These are phyloP conservation scores for Himalopsyche japonica DNA, from an alignment of 2,888 invertebrate genomes.

Conservation along the genomic window DNA sequence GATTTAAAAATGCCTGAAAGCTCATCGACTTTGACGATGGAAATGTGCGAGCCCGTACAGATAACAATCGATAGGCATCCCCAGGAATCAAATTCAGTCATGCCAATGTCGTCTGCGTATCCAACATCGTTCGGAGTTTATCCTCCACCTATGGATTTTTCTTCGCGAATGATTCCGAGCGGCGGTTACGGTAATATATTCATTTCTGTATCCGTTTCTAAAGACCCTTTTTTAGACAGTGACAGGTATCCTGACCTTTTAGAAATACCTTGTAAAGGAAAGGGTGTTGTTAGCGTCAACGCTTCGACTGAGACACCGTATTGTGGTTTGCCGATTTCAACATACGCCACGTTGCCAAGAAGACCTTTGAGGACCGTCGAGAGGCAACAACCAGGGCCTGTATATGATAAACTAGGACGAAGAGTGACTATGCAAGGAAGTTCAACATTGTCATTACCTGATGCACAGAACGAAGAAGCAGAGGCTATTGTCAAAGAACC, in stretches of 20 bases:
- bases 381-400: conserved; percentile 27
- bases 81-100: conserved; percentile 25
- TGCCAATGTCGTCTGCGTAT: conserved; percentile 35
- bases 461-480: conserved; percentile 36
- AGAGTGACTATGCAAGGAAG: conserved; percentile 40
- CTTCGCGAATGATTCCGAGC: conserved; percentile 55
- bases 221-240: conserved; percentile 63
- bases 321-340: conserved; percentile 46
- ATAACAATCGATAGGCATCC: conserved; percentile 34
- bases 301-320: conserved; percentile 25
- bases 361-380: conserved; percentile 43
- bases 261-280: conserved; percentile 66
- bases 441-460: conserved; percentile 38
- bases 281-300: conserved; percentile 43
- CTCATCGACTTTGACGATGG: conserved; percentile 37
- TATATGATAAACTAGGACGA: conserved; percentile 36
- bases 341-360: conserved; percentile 57
- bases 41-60: conserved; percentile 37
- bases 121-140: conserved; percentile 36
- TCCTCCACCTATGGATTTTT: conserved; percentile 33
- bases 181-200: conserved; percentile 71
- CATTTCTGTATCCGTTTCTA: conserved; percentile 72
- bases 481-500: conserved; percentile 32
- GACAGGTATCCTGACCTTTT: conserved; percentile 72
- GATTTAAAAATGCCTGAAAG: conserved; percentile 39